These are phyloP conservation scores for Epizoanthus illoricatus DNA, from an alignment of 92 coral and sea anemone genomes.

Conservation along the genomic window DNA sequence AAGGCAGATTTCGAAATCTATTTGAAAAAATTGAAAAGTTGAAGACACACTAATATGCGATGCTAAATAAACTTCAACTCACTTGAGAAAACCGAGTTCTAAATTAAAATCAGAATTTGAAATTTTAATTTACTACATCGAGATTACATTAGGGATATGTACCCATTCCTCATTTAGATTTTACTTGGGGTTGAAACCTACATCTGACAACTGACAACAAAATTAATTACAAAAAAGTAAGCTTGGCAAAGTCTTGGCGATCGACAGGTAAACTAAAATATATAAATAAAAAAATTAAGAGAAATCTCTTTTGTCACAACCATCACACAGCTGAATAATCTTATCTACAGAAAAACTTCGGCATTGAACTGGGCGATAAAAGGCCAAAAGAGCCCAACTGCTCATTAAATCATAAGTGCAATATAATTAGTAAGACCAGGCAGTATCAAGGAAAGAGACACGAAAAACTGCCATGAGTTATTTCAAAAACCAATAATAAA, in stretches of 20 bases:
- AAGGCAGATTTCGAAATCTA: background rate
- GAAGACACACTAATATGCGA: background rate
- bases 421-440: slow-evolving; percentile 34
- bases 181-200: background rate
- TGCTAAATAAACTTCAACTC: background rate
- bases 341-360: slow-evolving; percentile 11
- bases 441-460: background rate
- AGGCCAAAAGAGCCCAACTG: slow-evolving; percentile 34
- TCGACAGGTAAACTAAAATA: slow-evolving; percentile 15
- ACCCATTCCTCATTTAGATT: background rate
- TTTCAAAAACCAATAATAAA: background rate
- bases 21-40: background rate
- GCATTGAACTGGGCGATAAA: slow-evolving; percentile 4
- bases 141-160: slow-evolving; percentile 15
- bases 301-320: slow-evolving; percentile 12
- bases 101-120: slow-evolving; percentile 15
- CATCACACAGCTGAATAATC: slow-evolving; percentile 28
- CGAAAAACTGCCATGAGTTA: background rate
- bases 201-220: slow-evolving; percentile 10
- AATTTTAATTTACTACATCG: slow-evolving; percentile 17
- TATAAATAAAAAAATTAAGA: background rate
- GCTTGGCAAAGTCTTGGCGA: slow-evolving; percentile 7
- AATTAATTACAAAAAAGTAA: background rate
- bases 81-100: slow-evolving; percentile 8
- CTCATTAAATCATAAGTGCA: slow-evolving; percentile 42